Base-by-base conservation (phyloP, 2,888 invertebrate species). In the Trisateles emortualis region DNA sequence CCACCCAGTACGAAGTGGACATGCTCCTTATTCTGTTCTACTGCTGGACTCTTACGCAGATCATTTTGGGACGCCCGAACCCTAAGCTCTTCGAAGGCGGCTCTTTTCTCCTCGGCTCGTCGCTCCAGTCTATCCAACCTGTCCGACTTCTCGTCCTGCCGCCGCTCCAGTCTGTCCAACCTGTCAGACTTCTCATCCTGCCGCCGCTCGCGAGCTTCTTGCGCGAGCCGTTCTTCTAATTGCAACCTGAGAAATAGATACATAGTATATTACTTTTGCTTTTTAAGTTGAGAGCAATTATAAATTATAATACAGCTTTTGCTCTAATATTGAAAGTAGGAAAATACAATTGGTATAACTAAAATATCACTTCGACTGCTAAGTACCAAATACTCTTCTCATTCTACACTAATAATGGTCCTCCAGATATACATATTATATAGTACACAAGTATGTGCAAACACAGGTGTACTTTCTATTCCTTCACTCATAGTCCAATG, bases 1-100 rank as follows among this genome's bases (percentile, higher is more conserved):
- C 93, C 93, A 0, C 93, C 93, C 6, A 93, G 63, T 29, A 88
- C 74, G 56, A 93, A 93, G 51, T 92, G 88, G 33, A 93, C 92
- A 35, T 79, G 82, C 9, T 91, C 92, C 55, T 81, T 81, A 43
- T 80, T 78, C 52, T 84, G 67, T 11, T 90, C 89, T 10, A 86
- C 87, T 0, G 73, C 67, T 5, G 91, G 90, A 61, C 88, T 90
- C 74, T 81, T 86, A 47, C 91, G 72, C 41, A 84, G 76, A 45
- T 92, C 92, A 49, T 78, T 84, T 65, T 74, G 76, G 0, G 84
- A 76, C 5, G 60, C 59, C 10, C 78, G 67, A 8, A 71, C 73
- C 6, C 78, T 68, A 10, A 76, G 68, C 48, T 84, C 86, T 6
- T 82, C 79, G 0, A 76, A 38, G 0, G 80, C 74, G 4, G 59